Evolutionary conservation across 2,888 invertebrate species (phyloP).

Genomic region (Nasonia oneida): DNA sequence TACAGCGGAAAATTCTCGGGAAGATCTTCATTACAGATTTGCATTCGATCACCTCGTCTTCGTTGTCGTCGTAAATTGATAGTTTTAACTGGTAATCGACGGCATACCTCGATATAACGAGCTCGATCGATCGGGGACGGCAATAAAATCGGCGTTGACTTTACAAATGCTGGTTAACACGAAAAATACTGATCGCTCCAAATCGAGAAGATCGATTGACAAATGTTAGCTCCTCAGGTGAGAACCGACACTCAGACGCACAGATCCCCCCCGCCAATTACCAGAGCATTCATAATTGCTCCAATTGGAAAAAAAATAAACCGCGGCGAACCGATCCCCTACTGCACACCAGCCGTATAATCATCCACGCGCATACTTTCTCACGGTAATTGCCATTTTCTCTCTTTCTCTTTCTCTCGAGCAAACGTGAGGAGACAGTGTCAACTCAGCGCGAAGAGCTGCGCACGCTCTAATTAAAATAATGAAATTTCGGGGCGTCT

Average conservation of each 20-base stretch:
- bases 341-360: background rate
- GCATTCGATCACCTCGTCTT: too few species aligned
- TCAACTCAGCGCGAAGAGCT: background rate
- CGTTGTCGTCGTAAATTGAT: too few species aligned
- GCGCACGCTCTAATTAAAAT: conserved; percentile 45
- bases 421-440: conserved; percentile 1
- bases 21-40: too few species aligned
- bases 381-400: conserved; percentile 54
- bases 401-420: background rate
- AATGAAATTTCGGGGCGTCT: conserved; percentile 47
- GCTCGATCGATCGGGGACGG: too few species aligned
- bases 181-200: too few species aligned
- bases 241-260: background rate
- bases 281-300: conserved; percentile 3
- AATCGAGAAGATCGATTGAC: background rate
- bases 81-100: too few species aligned
- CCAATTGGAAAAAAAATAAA: background rate
- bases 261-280: background rate
- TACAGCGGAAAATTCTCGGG: too few species aligned
- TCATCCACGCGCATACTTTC: conserved; percentile 39
- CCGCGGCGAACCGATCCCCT: background rate
- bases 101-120: too few species aligned
- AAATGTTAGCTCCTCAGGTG: background rate
- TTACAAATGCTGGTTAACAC: too few species aligned
- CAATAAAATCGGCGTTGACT: too few species aligned